A percentile compares a stretch with the other conserved stretches of the same genome.
These are phyloP conservation scores for Eulimnadia texana DNA, from an alignment of 1,140 invertebrate genomes.

Conservation along the genomic window DNA sequence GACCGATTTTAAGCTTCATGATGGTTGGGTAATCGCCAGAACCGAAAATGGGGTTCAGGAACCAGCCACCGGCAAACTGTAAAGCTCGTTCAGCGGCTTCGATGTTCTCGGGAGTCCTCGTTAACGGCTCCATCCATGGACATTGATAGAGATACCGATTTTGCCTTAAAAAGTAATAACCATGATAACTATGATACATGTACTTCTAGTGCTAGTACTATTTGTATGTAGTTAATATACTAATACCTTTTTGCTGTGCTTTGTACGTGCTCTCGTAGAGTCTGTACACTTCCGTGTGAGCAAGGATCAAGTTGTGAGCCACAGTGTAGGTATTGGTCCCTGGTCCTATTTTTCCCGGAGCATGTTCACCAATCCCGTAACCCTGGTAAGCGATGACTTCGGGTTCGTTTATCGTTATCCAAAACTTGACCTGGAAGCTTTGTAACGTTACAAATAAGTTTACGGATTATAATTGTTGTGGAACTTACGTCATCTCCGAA, in stretches of 20 bases:
- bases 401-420: conserved; percentile 59
- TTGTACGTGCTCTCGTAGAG: conserved; percentile 20
- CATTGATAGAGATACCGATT: conserved; percentile 44
- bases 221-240: not conserved
- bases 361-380: conserved; percentile 33
- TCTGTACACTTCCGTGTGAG: conserved; percentile 37
- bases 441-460: not conserved
- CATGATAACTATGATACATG: conserved; percentile 20
- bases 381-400: conserved; percentile 45
- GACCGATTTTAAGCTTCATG: conserved; percentile 31
- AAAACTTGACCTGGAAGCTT: conserved; percentile 37
- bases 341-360: conserved; percentile 20
- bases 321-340: conserved; percentile 10
- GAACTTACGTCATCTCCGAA: conserved; percentile 36
- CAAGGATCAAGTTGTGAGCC: conserved; percentile 19
- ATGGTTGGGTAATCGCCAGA: conserved; percentile 29
- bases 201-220: not conserved
- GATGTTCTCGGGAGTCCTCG: conserved; percentile 32
- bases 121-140: conserved; percentile 44
- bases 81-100: conserved; percentile 35
- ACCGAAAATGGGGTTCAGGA: conserved; percentile 26
- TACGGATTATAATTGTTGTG: not conserved
- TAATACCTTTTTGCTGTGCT: conserved; percentile 19
- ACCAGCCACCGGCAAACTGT: conserved; percentile 27
- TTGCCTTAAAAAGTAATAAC: conserved; percentile 32